These are phyloP conservation scores for Sisor rabdophorus DNA, from an alignment of 2,113 vertebrate species.

Conservation along the genomic window DNA sequence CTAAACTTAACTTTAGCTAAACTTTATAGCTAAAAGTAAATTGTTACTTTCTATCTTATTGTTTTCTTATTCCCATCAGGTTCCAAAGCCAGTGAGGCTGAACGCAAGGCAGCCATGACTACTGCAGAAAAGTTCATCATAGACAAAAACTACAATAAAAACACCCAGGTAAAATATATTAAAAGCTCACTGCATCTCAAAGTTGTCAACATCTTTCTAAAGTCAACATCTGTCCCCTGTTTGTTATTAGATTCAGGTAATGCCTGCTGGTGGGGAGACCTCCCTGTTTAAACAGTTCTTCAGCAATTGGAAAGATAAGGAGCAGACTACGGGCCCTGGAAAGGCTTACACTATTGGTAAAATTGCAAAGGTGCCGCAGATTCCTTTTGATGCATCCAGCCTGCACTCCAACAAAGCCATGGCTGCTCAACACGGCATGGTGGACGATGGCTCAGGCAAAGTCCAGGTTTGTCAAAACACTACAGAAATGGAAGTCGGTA, in stretches of 20 bases:
- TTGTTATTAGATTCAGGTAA: conserved; percentile 59
- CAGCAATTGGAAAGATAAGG: conserved; percentile 66
- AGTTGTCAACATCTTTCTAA: not conserved
- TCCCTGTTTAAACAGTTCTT: conserved; percentile 73
- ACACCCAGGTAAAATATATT: conserved; percentile 59
- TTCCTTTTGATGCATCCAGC: conserved; percentile 66
- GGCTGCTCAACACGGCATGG: conserved; percentile 72
- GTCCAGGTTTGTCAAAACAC: conserved; percentile 58
- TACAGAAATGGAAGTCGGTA: no score
- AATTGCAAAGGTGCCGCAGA: conserved; percentile 60
- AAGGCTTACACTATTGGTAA: conserved; percentile 55
- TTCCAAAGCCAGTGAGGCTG: conserved; percentile 48
- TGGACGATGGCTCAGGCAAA: conserved; percentile 70
- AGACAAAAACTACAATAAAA: conserved; percentile 59
- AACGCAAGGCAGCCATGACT: conserved; percentile 59
- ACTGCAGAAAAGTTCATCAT: conserved; percentile 61
- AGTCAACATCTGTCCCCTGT: conserved; percentile 4
- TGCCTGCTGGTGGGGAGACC: conserved; percentile 64
- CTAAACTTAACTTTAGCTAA: no score
- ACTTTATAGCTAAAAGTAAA: no score
- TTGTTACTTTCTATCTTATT: not conserved
- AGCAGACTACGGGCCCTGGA: conserved; percentile 59
- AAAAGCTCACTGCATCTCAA: not conserved
- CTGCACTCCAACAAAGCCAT: conserved; percentile 63
- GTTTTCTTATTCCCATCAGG: conserved; percentile 49